Evolutionary conservation across 2,888 invertebrate genomes (phyloP), one percentile per base, ranked within the genome.

Genomic region (Plebejus anna): DNA sequence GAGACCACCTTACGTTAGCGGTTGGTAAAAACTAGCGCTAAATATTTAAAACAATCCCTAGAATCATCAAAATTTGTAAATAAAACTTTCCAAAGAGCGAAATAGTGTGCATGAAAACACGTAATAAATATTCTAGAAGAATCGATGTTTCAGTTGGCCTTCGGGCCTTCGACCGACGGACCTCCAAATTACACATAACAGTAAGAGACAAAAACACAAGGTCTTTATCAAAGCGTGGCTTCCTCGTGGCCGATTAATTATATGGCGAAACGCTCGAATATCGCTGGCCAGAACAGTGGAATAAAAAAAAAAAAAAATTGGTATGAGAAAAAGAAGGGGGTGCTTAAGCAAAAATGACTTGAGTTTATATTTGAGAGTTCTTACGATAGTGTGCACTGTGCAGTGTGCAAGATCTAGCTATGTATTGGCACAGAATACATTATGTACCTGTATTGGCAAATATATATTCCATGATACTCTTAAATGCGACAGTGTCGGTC

Each of bases 141-240:
- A 66, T 66, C 66, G 32, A 32, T 75, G 72, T 70, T 36, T 22
- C 36, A 55, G 75, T 38, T 55, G 66, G 55, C 75, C 66, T 77
- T 70, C 51, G 76, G 81, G 84, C 85, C 84, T 86, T 87, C 87
- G 90, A 92, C 91, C 89, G 88, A 84, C 86, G 92, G 93, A 94
- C 93, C 94, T 93, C 91, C 90, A 93, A 94, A 93, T 91, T 92
- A 94, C 93, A 93, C 94, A 94, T 91, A 92, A 92, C 92, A 91
- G 89, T 89, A 86, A 88, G 84, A 86, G 87, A 90, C 88, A 87
- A 89, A 89, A 89, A 89, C 85, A 80, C 87, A 87, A 88, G 87
- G 88, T 85, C 76, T 71, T 70, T 70, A 76, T 28, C 66, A 76
- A 38, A 61, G 61, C 38, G 72, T 77, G 51, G 32, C 66, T 79